A percentile compares a stretch with the other conserved stretches of the same genome.
Evolutionary conservation across 2,888 invertebrate genomes (phyloP).

Genomic region (Orchesellides sinensis): DNA sequence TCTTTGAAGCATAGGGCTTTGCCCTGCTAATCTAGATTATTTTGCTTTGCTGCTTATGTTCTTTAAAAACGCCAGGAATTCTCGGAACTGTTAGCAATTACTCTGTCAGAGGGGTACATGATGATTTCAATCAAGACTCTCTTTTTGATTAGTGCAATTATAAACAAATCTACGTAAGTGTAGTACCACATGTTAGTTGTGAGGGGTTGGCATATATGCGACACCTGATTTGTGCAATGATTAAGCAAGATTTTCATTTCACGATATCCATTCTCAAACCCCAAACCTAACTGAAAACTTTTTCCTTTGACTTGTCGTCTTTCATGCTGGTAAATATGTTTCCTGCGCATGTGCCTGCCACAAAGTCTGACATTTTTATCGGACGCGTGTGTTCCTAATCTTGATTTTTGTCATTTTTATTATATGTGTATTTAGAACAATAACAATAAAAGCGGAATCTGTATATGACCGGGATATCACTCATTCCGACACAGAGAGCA

Average conservation of each 20-base stretch:
- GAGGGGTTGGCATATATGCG: not conserved
- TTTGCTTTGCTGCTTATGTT: not conserved
- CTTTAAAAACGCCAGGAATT: constrained; percentile 20
- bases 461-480: not conserved
- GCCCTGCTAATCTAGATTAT: constrained; percentile 59
- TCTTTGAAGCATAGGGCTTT: constrained; percentile 52
- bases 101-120: constrained; percentile 23
- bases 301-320: not conserved
- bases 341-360: not conserved
- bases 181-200: too few relatives aligned
- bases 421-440: not conserved
- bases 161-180: too few relatives aligned
- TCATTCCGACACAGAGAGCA: not conserved
- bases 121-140: constrained; percentile 54
- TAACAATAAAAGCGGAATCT: constrained; percentile 6
- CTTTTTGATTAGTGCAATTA: constrained; percentile 59
- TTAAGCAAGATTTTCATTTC: constrained; percentile 45
- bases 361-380: constrained; percentile 27
- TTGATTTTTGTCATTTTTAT: constrained; percentile 52
- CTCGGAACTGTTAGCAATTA: constrained; percentile 52
- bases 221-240: constrained; percentile 27
- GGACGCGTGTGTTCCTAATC: constrained; percentile 21
- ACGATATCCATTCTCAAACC: not conserved
- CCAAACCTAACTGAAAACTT: not conserved
- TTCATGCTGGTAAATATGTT: too few relatives aligned